These are phyloP conservation scores for Clanis bilineata DNA, from an alignment of 2,888 invertebrate species.

Conservation along the genomic window DNA sequence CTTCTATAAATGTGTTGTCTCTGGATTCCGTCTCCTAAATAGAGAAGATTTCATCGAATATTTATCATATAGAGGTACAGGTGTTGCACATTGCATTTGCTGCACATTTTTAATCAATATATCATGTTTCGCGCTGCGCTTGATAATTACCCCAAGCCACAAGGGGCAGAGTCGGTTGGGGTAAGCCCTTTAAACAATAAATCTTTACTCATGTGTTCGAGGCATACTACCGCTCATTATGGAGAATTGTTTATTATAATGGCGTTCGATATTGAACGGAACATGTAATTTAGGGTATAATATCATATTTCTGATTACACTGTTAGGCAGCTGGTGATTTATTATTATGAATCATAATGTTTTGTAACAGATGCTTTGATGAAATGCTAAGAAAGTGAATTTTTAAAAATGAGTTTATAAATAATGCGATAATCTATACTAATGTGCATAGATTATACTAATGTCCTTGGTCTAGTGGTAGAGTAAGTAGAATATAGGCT, in stretches of 20 bases:
- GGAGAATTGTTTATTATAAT: slow-evolving; percentile 20
- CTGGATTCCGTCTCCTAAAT: too few species aligned
- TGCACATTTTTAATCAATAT: slow-evolving; percentile 5
- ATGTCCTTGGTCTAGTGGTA: too few species aligned
- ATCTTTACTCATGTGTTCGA: slow-evolving; percentile 31
- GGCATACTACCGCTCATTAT: slow-evolving; percentile 19
- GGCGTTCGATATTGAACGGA: slow-evolving; percentile 13
- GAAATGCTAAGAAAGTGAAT: too few species aligned
- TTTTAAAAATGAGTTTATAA: too few species aligned
- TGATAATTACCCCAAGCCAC: slow-evolving; percentile 27
- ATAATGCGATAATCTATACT: too few species aligned
- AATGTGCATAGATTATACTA: too few species aligned
- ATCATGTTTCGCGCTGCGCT: slow-evolving; percentile 4
- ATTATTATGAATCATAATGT: background rate
- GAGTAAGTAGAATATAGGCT: too few species aligned
- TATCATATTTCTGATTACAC: slow-evolving; percentile 12
- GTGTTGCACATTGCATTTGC: background rate
- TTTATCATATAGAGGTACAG: too few species aligned
- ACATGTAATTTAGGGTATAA: slow-evolving; percentile 17
- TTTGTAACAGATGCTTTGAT: background rate
- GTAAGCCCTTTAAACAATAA: slow-evolving; percentile 43
- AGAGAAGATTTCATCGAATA: too few species aligned
- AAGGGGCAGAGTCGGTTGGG: slow-evolving; percentile 30
- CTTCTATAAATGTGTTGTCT: too few species aligned
- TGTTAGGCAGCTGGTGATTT: background rate